These are phyloP conservation scores for Pseudomugil tenellus DNA, from an alignment of 2,797 vertebrate species.

Conservation along the genomic window DNA sequence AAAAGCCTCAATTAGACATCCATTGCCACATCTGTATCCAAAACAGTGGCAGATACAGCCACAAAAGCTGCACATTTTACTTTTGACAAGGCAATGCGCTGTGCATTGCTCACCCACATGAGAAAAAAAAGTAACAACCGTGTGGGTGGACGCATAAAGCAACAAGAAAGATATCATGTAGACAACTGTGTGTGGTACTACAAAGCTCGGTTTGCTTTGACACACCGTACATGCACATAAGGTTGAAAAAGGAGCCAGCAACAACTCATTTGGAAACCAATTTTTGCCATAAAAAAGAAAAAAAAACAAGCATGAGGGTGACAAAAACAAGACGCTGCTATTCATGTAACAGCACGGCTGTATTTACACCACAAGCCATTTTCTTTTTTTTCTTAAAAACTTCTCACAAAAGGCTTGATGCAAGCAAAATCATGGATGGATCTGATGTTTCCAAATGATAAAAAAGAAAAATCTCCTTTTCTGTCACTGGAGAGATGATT, in stretches of 20 bases:
- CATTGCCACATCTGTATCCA: conserved; percentile 19
- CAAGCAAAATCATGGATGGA: conserved; percentile 30
- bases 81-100: conserved; percentile 41
- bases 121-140: conserved; percentile 35
- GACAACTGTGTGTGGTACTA: conserved; percentile 23
- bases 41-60: too few species aligned
- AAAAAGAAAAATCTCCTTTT: not conserved
- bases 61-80: conserved; percentile 33
- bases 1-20: not conserved
- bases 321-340: conserved; percentile 6
- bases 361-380: conserved; percentile 53
- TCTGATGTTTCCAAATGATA: conserved; percentile 53
- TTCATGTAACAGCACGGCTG: conserved; percentile 34
- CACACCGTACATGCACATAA: conserved; percentile 18
- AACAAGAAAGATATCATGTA: conserved; percentile 40
- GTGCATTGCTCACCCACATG: conserved; percentile 39
- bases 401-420: conserved; percentile 12
- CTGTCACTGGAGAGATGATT: conserved; percentile 49
- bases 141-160: conserved; percentile 49
- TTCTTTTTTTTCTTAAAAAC: not conserved
- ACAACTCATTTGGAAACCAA: conserved; percentile 33
- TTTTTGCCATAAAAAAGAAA: conserved; percentile 14
- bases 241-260: conserved; percentile 16
- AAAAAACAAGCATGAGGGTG: conserved; percentile 32
- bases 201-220: conserved; percentile 43